These are phyloP conservation scores for Calameuta idolon DNA, from an alignment of 2,888 invertebrate genomes.

Conservation along the genomic window DNA sequence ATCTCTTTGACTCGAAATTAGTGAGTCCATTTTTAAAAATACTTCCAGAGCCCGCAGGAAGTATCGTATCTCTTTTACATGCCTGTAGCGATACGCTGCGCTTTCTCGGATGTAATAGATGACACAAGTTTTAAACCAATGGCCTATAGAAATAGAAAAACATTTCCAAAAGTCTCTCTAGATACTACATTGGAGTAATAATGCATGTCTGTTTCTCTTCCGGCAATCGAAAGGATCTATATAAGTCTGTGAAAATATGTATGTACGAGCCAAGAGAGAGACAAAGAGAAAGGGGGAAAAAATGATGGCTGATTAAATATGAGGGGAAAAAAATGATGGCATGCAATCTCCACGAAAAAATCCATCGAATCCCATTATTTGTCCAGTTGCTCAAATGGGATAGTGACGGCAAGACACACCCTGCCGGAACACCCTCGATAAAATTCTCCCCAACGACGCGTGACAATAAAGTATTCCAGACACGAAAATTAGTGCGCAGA, in stretches of 20 bases:
- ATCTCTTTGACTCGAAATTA: conserved; percentile 27
- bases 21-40: conserved; percentile 31
- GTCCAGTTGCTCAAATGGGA: background rate
- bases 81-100: background rate
- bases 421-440: background rate
- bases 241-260: background rate
- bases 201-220: background rate
- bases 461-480: background rate
- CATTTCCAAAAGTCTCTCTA: background rate
- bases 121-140: background rate
- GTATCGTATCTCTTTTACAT: conserved; percentile 21
- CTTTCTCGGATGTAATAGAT: background rate
- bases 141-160: background rate
- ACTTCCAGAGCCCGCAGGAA: conserved; percentile 30
- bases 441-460: background rate
- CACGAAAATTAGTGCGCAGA: background rate
- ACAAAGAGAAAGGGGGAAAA: background rate
- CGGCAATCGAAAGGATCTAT: background rate
- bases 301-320: background rate
- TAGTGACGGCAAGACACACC: background rate
- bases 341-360: background rate
- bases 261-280: background rate
- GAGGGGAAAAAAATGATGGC: background rate
- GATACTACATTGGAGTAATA: background rate
- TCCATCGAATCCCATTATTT: background rate